Conservation (phyloP, 2,113 vertebrate genomes). For the Turdus rufiventris region DNA sequence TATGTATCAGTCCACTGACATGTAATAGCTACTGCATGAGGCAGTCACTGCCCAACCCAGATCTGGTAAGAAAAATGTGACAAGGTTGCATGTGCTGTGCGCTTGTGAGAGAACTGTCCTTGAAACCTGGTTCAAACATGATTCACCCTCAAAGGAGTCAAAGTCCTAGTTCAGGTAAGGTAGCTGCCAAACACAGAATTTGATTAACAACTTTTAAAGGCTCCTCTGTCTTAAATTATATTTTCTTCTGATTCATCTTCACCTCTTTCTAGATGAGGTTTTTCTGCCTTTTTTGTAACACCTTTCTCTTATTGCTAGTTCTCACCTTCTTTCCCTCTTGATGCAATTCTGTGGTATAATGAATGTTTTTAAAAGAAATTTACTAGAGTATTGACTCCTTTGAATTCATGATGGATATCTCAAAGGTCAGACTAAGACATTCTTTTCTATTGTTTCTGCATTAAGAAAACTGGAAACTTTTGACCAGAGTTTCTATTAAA, state of each 20-base stretch:
- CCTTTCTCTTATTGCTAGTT: background rate
- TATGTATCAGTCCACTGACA: background rate
- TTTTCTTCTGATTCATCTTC: background rate
- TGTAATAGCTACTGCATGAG: background rate
- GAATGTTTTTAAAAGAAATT: background rate
- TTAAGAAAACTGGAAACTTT: background rate
- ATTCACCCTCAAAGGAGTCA: slow-evolving; percentile 47
- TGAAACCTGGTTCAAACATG: slow-evolving; percentile 50
- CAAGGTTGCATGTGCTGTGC: background rate
- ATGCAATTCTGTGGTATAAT: background rate
- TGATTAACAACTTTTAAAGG: slow-evolving; percentile 26
- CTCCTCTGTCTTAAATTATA: background rate
- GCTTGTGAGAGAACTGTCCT: slow-evolving; percentile 1
- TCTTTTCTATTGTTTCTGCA: background rate
- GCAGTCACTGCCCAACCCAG: background rate
- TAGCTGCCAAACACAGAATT: slow-evolving; percentile 38
- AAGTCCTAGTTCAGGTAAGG: slow-evolving; percentile 52
- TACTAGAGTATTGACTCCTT: background rate
- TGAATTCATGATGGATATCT: background rate
- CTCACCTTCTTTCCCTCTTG: background rate
- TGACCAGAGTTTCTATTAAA: background rate
- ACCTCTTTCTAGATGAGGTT: background rate
- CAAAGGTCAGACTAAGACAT: background rate
- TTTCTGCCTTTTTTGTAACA: background rate
- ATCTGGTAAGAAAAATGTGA: slow-evolving; percentile 3